Evolutionary conservation across 2,113 vertebrate species (phyloP).

Genomic region (Gymnogyps californianus): DNA sequence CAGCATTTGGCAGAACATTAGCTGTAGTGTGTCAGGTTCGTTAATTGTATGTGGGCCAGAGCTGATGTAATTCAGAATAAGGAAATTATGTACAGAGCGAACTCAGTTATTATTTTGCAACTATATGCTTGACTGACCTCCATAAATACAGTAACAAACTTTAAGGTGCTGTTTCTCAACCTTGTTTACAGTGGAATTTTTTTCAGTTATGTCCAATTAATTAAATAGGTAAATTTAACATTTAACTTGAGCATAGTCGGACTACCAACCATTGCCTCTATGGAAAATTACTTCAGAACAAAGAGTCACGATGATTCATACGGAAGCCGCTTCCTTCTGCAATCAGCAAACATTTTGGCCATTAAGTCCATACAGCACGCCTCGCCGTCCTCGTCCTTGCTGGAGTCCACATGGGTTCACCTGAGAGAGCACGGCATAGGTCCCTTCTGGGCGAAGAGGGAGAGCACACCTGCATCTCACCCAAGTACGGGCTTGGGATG

Average conservation of each 20-base stretch:
- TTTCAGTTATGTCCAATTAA: not conserved
- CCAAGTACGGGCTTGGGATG: not conserved
- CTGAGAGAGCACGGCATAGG: not conserved
- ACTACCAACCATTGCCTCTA: not conserved
- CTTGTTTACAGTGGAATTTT: not conserved
- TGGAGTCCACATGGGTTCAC: not conserved
- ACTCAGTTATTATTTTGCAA: not conserved
- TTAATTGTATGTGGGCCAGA: not conserved
- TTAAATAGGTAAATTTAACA: not conserved
- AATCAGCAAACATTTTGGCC: not conserved
- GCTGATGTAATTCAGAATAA: not conserved
- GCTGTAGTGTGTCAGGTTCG: not conserved
- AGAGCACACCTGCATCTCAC: not conserved
- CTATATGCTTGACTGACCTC: not conserved
- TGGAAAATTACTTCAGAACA: not conserved
- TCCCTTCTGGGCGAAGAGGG: not conserved
- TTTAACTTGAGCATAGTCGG: not conserved
- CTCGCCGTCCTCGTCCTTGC: fast-evolving
- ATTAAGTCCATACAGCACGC: not conserved
- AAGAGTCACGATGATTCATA: not conserved
- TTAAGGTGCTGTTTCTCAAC: not conserved
- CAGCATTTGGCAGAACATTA: not conserved
- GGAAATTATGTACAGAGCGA: not conserved
- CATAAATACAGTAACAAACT: not conserved
- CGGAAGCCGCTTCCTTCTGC: not conserved